Percentiles rank a stretch among this genome's conserved stretches.
Evolutionary conservation across 1,140 invertebrate genomes (phyloP).

Genomic region (Drosophila tsacasi): DNA sequence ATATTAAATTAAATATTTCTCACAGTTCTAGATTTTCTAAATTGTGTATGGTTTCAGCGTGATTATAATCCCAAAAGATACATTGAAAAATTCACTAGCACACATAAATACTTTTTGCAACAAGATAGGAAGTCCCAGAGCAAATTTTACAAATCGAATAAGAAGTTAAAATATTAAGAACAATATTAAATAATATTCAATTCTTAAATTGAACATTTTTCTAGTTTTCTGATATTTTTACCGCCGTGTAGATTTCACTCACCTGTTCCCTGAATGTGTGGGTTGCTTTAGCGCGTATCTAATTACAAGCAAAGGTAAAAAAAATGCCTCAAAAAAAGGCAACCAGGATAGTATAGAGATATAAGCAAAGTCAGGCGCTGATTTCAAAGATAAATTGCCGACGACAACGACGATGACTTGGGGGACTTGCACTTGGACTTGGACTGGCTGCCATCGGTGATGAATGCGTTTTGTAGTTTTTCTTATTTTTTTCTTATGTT

Average conservation of each 20-base stretch:
- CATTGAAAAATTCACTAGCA: too few species aligned
- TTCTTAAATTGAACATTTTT: too few species aligned
- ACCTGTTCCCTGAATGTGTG: slow-evolving; percentile 40
- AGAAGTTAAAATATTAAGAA: neutral
- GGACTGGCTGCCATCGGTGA: slow-evolving; percentile 31
- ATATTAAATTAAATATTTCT: neutral
- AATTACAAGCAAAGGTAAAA: slow-evolving; percentile 63
- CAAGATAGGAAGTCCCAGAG: neutral
- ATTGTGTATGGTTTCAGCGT: too few species aligned
- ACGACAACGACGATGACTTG: slow-evolving; percentile 45
- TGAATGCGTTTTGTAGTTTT: slow-evolving; percentile 54
- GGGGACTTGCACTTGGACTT: slow-evolving; percentile 44
- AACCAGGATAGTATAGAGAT: slow-evolving; percentile 39
- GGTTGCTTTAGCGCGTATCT: slow-evolving; percentile 68
- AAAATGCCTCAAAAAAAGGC: slow-evolving; percentile 48
- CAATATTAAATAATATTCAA: neutral
- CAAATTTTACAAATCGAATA: neutral
- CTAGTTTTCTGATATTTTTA: neutral
- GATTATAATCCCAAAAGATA: too few species aligned
- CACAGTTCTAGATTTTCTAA: too few species aligned
- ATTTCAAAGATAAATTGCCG: slow-evolving; percentile 83
- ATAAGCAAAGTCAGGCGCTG: slow-evolving; percentile 54
- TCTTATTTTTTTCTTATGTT: neutral
- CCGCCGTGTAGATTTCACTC: slow-evolving; percentile 26
- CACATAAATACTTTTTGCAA: neutral